Evolutionary conservation across 2,888 invertebrate genomes (phyloP).

Genomic region (Kryphioiulus occultus): DNA sequence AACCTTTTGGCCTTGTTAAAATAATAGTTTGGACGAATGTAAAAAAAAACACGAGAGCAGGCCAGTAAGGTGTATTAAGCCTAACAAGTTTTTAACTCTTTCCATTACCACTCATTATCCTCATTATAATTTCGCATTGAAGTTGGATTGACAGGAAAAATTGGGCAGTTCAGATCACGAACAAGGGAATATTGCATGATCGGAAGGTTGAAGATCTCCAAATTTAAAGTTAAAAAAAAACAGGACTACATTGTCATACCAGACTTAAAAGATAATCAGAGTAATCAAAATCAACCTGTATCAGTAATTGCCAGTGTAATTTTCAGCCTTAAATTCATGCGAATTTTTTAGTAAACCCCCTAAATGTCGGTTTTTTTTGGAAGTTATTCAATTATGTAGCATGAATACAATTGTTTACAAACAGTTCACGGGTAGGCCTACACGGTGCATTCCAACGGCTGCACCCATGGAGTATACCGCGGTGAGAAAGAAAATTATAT

Average conservation of each 20-base stretch:
- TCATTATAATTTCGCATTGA: background rate
- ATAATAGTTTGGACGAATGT: background rate
- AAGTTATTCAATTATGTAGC: background rate
- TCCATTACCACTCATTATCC: slow-evolving; percentile 15
- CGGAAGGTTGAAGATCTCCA: background rate
- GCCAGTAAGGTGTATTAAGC: slow-evolving; percentile 35
- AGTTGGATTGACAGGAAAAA: slow-evolving; percentile 12
- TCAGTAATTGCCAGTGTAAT: background rate
- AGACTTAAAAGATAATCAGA: slow-evolving; percentile 6
- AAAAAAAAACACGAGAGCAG: background rate
- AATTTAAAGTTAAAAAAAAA: background rate
- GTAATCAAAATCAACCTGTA: background rate
- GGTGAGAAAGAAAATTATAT: too few species aligned
- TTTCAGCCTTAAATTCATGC: background rate
- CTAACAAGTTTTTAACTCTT: slow-evolving; percentile 37
- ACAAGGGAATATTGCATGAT: background rate
- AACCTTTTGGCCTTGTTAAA: slow-evolving; percentile 39
- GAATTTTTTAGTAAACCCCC: background rate
- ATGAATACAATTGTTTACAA: background rate
- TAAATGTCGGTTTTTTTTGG: background rate
- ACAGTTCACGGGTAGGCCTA: too few species aligned
- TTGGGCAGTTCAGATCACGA: background rate
- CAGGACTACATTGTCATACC: background rate
- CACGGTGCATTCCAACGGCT: too few species aligned
- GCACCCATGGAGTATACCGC: too few species aligned